Evolutionary conservation across 2,888 invertebrate genomes (phyloP), one percentile per base, ranked within the genome.

Genomic region (Noctua comes): DNA sequence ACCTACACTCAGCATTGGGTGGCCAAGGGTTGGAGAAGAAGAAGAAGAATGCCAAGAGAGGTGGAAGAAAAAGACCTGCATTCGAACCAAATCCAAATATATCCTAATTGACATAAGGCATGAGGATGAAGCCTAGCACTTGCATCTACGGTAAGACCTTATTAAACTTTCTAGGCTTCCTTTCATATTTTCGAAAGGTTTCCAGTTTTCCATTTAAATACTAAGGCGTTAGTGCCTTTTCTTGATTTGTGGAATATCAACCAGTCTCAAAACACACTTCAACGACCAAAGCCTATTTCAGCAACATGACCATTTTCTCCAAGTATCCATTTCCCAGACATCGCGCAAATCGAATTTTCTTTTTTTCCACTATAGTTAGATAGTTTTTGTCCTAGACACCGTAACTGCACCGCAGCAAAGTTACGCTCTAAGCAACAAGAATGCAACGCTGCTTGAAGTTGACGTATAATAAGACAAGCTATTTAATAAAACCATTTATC

Each of bases 391-490:
- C 16, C 59, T 27, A 76, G n/a, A 54, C 6, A 70, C 68, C 43
- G 62, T 48, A 71, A 70, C 40, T 62, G 64, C 57, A 57, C 54
- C 48, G 2, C 46, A 71, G 57, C 40, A 57, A 64, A 73, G 81
- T 76, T 75, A 87, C 87, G 87, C 86, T 85, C 69, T 16, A 76
- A 18, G 27, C 78, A 73, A 72, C 86, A 81, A 73, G 79, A 80
- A 86, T 83, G 83, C 84, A 86, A 68, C 69, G 73, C 27, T 68
- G 68, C 51, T 11, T 48, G n/a, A 66, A 82, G 86, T 82, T 71
- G 31, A 72, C 73, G 48, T 59, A 40, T 51, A 68, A 69, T 48
- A 27, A 68, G 62, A 66, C 27, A 72, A 64, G 13, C 11, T 64
- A 70, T 51, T 70, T 65, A 79, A 51, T 73, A 65, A 70, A 70